Conservation (phyloP, 2,113 vertebrate genomes). For the Embiotoca jacksoni region DNA sequence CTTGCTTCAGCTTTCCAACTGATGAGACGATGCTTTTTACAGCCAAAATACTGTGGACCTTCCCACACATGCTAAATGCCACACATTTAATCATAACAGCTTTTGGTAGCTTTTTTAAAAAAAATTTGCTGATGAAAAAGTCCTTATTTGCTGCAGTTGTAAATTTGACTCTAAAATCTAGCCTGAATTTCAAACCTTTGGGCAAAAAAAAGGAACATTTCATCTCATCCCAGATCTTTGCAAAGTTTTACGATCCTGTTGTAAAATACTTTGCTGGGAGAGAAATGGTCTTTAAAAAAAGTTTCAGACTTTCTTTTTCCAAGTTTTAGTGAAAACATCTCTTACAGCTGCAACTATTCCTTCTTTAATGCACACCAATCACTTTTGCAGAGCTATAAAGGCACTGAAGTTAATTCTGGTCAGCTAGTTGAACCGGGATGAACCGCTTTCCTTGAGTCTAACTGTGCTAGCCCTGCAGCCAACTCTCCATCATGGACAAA, state of each 20-base stretch:
- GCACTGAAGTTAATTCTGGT: constrained; percentile 5
- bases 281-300: not conserved
- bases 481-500: constrained; percentile 40
- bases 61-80: constrained; percentile 63
- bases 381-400: constrained; percentile 26
- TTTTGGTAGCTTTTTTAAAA: constrained; percentile 19
- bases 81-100: constrained; percentile 50
- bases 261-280: not conserved
- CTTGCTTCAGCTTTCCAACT: constrained; percentile 55
- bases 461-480: constrained; percentile 20
- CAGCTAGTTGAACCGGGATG: constrained; percentile 34
- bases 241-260: not conserved
- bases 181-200: constrained; percentile 1
- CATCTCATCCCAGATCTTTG: not conserved
- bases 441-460: constrained; percentile 28
- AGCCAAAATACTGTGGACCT: constrained; percentile 38
- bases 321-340: constrained; percentile 15
- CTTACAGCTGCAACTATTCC: constrained; percentile 1
- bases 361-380: constrained; percentile 9
- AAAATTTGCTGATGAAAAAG: constrained; percentile 1
- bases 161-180: constrained; percentile 1
- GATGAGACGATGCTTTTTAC: constrained; percentile 52
- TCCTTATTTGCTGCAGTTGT: constrained; percentile 6
- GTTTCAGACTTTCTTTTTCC: constrained; percentile 5
- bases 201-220: not conserved